These are phyloP conservation scores for Ifrita kowaldi DNA, from an alignment of 2,113 vertebrate genomes.

Conservation along the genomic window DNA sequence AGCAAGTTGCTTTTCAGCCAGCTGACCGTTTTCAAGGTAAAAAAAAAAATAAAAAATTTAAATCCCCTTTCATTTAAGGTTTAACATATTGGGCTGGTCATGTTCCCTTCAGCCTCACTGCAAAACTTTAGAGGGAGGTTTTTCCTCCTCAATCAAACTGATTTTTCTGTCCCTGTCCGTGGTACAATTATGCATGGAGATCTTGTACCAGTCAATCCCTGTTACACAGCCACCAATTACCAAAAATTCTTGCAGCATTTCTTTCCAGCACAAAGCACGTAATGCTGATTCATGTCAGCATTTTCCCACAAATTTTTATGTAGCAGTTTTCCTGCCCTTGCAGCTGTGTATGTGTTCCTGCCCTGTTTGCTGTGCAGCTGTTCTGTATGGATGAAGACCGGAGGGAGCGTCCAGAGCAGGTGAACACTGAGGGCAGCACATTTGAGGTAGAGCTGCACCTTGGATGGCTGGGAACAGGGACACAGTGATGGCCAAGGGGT, in stretches of 20 bases:
- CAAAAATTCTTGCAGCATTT: background rate
- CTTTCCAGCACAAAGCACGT: accelerated
- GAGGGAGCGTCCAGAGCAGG: background rate
- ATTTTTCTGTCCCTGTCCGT: background rate
- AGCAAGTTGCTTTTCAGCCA: background rate
- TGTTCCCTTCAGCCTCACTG: background rate
- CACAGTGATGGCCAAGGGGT: background rate
- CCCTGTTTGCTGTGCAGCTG: background rate
- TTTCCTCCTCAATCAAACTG: background rate
- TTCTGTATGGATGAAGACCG: background rate
- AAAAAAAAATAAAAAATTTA: background rate
- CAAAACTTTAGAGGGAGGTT: background rate
- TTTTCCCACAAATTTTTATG: background rate
- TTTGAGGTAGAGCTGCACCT: background rate
- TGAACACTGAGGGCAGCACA: background rate
- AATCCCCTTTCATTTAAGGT: background rate
- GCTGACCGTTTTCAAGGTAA: background rate
- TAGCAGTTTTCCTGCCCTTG: background rate
- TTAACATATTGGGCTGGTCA: background rate
- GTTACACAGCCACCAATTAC: background rate
- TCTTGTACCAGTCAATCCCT: accelerated
- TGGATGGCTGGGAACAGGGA: background rate
- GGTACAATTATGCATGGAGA: background rate
- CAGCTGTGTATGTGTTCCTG: background rate
- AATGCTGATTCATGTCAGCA: background rate